These are phyloP conservation scores for Drosophila nikananu DNA, from an alignment of 1,140 invertebrate species.

Conservation along the genomic window DNA sequence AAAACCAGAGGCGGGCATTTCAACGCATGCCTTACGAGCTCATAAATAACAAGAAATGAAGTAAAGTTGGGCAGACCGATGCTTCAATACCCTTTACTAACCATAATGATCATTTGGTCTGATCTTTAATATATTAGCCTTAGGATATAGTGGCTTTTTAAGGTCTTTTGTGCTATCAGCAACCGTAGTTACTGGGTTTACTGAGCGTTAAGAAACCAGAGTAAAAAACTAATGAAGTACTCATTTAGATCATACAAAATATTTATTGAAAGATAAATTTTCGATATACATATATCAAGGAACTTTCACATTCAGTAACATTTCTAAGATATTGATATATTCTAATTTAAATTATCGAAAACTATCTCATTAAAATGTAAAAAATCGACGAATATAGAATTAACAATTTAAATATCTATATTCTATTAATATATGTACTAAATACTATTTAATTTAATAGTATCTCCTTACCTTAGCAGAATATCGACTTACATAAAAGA, in stretches of 20 bases:
- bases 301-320: too few species aligned
- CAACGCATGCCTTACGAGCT: conserved; percentile 76
- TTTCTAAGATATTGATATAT: too few species aligned
- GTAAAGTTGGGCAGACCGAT: not conserved
- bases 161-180: not conserved
- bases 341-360: too few species aligned
- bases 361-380: too few species aligned
- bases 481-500: not conserved
- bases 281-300: too few species aligned
- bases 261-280: too few species aligned
- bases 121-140: not conserved
- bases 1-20: conserved; percentile 41
- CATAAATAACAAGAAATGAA: conserved; percentile 64
- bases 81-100: not conserved
- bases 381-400: too few species aligned
- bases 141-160: not conserved
- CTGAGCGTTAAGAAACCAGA: too few species aligned
- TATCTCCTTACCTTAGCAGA: not conserved
- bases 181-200: too few species aligned
- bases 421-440: not conserved
- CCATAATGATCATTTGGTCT: fast-evolving
- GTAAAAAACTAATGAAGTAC: too few species aligned
- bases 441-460: not conserved
- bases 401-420: too few species aligned
- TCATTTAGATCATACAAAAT: too few species aligned